Conservation (phyloP, 2,888 invertebrate species). For the Callyntrura guangdongensis region DNA sequence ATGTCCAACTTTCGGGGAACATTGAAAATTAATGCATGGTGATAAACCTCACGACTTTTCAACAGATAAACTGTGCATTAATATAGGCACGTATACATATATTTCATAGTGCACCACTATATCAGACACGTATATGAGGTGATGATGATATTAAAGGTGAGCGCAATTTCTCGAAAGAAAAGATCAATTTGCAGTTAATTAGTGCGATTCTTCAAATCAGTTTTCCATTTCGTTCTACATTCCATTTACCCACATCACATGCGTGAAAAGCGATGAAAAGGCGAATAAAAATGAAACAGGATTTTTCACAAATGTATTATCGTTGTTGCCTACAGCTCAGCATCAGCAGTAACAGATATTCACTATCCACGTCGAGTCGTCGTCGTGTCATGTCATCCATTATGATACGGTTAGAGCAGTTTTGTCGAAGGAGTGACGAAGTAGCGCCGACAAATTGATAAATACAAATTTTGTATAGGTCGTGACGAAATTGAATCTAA, state of each 20-base stretch:
- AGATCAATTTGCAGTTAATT: conserved; percentile 79
- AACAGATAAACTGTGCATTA: neutral
- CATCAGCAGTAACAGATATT: no score
- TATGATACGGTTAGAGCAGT: neutral
- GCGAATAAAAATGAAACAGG: conserved; percentile 56
- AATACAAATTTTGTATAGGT: conserved; percentile 62
- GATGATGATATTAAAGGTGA: conserved; percentile 8
- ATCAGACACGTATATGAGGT: neutral
- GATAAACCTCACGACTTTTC: conserved; percentile 56
- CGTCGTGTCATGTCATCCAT: neutral
- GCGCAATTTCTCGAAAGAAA: conserved; percentile 42
- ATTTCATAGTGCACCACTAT: neutral
- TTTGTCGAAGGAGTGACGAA: conserved; percentile 32
- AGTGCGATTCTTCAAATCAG: conserved; percentile 76
- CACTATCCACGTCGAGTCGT: conserved; percentile 10
- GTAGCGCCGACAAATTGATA: conserved; percentile 58
- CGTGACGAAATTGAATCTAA: conserved; percentile 75
- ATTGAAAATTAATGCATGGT: conserved; percentile 59
- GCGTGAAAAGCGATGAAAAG: neutral
- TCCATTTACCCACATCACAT: neutral
- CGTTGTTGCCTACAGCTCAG: neutral
- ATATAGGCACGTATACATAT: neutral
- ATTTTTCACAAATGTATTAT: conserved; percentile 18
- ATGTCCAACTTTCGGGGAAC: conserved; percentile 60
- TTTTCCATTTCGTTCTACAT: conserved; percentile 56